Evolutionary conservation across 1,140 invertebrate species (phyloP).

Genomic region (Drosophila tsacasi): DNA sequence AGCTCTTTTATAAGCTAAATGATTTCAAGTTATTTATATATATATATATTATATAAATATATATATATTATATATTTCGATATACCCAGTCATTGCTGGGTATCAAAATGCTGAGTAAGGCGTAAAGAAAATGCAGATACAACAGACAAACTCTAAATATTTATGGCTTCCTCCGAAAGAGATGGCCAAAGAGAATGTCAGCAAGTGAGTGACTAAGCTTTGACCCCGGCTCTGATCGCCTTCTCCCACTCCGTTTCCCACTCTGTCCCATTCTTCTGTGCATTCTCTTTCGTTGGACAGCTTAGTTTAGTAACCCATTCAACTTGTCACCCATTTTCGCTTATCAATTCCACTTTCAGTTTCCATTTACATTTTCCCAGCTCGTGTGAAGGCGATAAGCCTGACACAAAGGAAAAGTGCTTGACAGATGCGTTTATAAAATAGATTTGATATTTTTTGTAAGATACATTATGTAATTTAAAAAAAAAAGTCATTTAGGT

Average conservation of each 20-base stretch:
- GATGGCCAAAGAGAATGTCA: constrained; percentile 25
- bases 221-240: constrained; percentile 14
- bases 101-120: constrained; percentile 6
- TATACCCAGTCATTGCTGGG: background rate
- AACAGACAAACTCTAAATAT: constrained; percentile 22
- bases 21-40: background rate
- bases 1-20: background rate
- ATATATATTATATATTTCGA: background rate
- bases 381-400: constrained; percentile 21
- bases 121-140: constrained; percentile 6
- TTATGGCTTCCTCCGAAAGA: constrained; percentile 22
- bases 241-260: background rate
- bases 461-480: background rate
- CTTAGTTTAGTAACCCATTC: constrained; percentile 68
- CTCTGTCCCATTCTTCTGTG: background rate
- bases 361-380: constrained; percentile 30
- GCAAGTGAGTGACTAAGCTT: constrained; percentile 36
- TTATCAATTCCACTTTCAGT: constrained; percentile 52
- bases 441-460: background rate
- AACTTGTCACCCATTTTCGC: constrained; percentile 79
- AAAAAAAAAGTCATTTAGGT: background rate
- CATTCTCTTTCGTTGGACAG: constrained; percentile 3
- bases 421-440: background rate
- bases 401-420: background rate
- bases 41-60: no score